Base-by-base conservation (phyloP, 1,140 invertebrate species). In the Cheumatopsyche charites region DNA sequence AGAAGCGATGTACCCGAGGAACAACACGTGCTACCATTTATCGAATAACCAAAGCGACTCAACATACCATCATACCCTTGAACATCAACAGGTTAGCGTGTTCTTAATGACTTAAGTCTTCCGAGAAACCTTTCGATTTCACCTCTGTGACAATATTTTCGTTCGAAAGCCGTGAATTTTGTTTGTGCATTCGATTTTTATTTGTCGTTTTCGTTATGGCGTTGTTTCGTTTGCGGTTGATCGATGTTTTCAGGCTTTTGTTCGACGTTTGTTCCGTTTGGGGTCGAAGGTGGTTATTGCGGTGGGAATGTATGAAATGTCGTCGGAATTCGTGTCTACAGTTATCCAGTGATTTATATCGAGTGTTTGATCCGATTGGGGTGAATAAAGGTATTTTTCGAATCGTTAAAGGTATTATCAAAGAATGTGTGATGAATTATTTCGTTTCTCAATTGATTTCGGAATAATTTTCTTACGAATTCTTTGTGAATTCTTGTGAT, bases 11-110 rank as follows among this genome's bases (percentile, higher is more conserved):
- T 9, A 9, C 3, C 29, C 3, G 47, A 17, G 47, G 47, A 19
- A 52, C n/a, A n/a, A n/a, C 47, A 52, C 47, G 47, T 52, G 47
- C 19, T 15, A 17, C 47, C n/a, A 15, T 19, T 52, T 52, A 52
- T 52, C 47, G 15, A 1, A 52, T 9, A 9, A 36, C 29, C 29
- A 36, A 4, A 9, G 9, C 29, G 3, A 36, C 29, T 36, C 29
- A 9, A 36, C 29, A 36, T 36, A 3, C 3, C 29, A 4, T 36
- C 29, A n/a, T n/a, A 36, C 29, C 29, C 3, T 9, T 9, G 9
- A 4, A 17, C 19, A 52, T 52, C 47, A 52, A 52, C 47, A 52
- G 47, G 47, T 52, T 52, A 52, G 47, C 47, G 47, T 52, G 29
- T 36, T 3, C 9, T 9, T 36, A 36, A 36, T 36, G 47, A 15